These are phyloP conservation scores for Drosophila pseudoobscura DNA, from an alignment of 1,140 invertebrate species.

Conservation along the genomic window DNA sequence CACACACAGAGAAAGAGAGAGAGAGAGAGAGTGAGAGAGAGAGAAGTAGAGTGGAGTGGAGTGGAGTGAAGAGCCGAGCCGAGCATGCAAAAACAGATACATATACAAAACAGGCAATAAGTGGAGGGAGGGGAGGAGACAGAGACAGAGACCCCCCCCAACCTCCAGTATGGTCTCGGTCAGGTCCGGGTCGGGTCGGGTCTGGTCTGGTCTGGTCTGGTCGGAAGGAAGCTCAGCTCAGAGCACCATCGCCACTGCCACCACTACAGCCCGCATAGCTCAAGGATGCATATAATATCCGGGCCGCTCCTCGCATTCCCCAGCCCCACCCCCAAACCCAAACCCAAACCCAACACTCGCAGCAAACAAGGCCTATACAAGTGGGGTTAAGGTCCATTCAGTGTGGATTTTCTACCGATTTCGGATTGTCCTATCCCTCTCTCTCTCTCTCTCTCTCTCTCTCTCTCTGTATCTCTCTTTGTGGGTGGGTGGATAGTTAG, in stretches of 20 bases:
- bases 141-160: too few species aligned
- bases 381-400: slow-evolving; percentile 7
- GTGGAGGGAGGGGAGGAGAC: background rate
- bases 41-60: slow-evolving; percentile 11
- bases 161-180: background rate
- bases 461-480: slow-evolving; percentile 1
- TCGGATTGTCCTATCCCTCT: slow-evolving; percentile 3
- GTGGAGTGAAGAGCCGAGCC: too few species aligned
- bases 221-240: too few species aligned
- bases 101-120: slow-evolving; percentile 69
- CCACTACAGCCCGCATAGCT: slow-evolving; percentile 62
- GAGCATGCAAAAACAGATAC: slow-evolving; percentile 69
- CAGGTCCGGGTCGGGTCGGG: slow-evolving; percentile 9
- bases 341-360: slow-evolving; percentile 29
- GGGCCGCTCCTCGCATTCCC: slow-evolving; percentile 59
- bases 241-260: too few species aligned
- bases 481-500: slow-evolving; percentile 49
- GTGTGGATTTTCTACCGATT: slow-evolving; percentile 54
- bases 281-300: slow-evolving; percentile 82
- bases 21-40: slow-evolving; percentile 29
- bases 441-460: background rate
- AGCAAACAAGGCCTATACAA: slow-evolving; percentile 40
- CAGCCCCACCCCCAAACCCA: slow-evolving; percentile 3
- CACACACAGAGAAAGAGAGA: slow-evolving; percentile 18
- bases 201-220: slow-evolving; percentile 17